Evolutionary conservation across 2,113 vertebrate genomes (phyloP).

Genomic region (Pica pica): DNA sequence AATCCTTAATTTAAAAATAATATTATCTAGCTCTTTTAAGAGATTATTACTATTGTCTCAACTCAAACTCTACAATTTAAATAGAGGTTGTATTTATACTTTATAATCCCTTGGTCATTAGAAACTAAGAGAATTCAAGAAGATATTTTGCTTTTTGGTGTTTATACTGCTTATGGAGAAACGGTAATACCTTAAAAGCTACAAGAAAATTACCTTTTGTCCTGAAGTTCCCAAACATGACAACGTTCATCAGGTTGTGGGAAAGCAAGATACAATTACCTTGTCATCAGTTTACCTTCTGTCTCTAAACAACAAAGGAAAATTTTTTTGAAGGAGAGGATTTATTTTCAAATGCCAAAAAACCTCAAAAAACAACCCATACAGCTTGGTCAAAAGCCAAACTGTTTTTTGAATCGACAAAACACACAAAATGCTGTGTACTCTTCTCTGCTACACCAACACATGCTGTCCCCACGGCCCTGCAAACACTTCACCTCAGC

Average conservation of each 20-base stretch:
- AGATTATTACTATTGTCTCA: not conserved
- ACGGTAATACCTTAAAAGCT: not conserved
- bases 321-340: not conserved
- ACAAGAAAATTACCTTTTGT: not conserved
- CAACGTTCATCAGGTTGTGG: not conserved
- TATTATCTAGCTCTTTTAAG: not conserved
- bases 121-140: not conserved
- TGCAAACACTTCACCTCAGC: not conserved
- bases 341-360: not conserved
- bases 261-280: not conserved
- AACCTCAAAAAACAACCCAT: not conserved
- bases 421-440: not conserved
- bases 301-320: not conserved
- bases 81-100: not conserved
- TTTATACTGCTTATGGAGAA: not conserved
- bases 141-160: not conserved
- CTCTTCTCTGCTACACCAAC: fast-evolving
- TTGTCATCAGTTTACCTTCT: not conserved
- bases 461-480: fast-evolving
- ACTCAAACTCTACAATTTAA: not conserved
- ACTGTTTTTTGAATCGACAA: not conserved
- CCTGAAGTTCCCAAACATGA: not conserved
- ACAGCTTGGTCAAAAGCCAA: not conserved
- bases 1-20: not conserved
- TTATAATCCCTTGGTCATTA: not conserved